Conservation (phyloP, 2,797 vertebrate genomes). For the Aythya fuligula region DNA sequence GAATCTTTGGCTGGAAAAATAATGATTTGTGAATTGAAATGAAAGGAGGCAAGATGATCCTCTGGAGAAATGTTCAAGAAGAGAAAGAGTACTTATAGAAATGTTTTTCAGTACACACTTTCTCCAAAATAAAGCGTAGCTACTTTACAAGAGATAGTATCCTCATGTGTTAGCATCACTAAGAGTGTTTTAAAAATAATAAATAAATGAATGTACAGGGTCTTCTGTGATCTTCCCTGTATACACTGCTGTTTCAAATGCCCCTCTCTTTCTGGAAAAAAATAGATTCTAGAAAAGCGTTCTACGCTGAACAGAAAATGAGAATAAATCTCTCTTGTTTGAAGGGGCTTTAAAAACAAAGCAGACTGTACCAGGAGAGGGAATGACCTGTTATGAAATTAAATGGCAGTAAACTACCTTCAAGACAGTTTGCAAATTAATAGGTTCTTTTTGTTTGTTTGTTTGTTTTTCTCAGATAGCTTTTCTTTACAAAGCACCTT, state of each 20-base stretch:
- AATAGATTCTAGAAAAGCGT: neutral
- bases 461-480: neutral
- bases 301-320: neutral
- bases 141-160: neutral
- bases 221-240: neutral
- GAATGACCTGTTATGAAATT: neutral
- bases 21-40: conserved; percentile 34
- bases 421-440: neutral
- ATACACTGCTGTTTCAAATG: neutral
- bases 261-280: neutral
- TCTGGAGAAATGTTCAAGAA: conserved; percentile 15
- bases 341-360: neutral
- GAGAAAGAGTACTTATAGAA: neutral
- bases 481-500: neutral
- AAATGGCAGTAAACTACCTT: neutral
- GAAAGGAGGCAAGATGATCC: neutral
- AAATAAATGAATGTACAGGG: neutral
- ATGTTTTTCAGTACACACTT: neutral
- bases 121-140: neutral
- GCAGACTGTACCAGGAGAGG: neutral
- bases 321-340: neutral
- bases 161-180: neutral
- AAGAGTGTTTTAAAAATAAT: neutral
- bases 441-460: neutral
- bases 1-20: conserved; percentile 42